phyloP scores from a whole-genome alignment of 2,113 vertebrate genomes.

The Oryzias woworae region DNA sequence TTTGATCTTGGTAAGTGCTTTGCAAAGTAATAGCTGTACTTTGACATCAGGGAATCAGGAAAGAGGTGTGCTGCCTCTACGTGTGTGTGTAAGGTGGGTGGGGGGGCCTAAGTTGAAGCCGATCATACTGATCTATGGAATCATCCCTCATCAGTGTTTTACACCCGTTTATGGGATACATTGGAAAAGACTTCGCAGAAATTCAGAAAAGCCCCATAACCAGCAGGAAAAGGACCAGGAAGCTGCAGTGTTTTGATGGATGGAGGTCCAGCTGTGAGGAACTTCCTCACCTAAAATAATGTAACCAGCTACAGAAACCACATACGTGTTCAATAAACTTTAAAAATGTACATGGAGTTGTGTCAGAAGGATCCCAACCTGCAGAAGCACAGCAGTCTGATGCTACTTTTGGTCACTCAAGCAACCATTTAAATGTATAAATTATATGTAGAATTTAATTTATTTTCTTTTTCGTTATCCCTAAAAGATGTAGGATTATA shows the following conservation, averaged over 20 bases:
- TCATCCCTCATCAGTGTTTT: constrained; percentile 31
- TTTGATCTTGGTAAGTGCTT: constrained; percentile 40
- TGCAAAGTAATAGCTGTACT: constrained; percentile 25
- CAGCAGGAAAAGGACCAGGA: constrained; percentile 36
- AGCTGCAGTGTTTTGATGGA: constrained; percentile 15
- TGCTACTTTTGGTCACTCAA: too few species aligned
- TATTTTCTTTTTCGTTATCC: too few species aligned
- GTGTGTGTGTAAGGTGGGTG: constrained; percentile 22
- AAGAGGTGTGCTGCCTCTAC: constrained; percentile 21
- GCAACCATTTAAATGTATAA: too few species aligned
- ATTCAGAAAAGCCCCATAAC: constrained; percentile 36
- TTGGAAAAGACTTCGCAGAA: constrained; percentile 53
- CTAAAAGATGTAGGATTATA: too few species aligned
- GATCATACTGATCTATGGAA: constrained; percentile 45
- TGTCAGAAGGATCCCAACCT: too few species aligned
- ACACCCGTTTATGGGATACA: constrained; percentile 47
- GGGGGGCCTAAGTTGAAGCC: constrained; percentile 39
- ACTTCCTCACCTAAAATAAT: too few species aligned
- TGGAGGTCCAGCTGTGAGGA: neutral
- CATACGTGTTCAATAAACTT: too few species aligned
- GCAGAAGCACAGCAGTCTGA: too few species aligned
- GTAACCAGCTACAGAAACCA: too few species aligned
- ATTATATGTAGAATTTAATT: too few species aligned
- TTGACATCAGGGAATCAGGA: constrained; percentile 31
- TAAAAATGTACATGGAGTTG: too few species aligned